phyloP scores from a whole-genome alignment of 64 coral and sea anemone genomes.

The Astreopora myriophthalma region DNA sequence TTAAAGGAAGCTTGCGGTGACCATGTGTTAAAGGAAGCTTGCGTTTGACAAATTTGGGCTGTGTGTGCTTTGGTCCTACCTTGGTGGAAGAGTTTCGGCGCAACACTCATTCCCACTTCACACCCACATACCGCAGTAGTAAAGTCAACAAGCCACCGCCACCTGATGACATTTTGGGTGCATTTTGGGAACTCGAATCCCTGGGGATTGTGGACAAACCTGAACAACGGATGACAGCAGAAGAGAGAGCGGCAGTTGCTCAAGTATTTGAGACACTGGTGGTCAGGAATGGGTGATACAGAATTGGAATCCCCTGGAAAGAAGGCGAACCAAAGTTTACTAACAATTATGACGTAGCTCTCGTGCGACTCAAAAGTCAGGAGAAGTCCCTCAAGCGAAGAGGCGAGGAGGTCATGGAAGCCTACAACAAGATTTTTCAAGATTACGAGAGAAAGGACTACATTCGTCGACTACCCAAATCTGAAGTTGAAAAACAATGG shows the following conservation, averaged over 20 bases:
- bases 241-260: background rate
- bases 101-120: slow-evolving; percentile 38
- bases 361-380: slow-evolving; percentile 1
- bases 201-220: slow-evolving; percentile 33
- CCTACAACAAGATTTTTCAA: slow-evolving; percentile 56
- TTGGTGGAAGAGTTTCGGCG: slow-evolving; percentile 14
- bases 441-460: slow-evolving; percentile 35
- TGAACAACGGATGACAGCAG: background rate
- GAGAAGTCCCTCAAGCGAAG: background rate
- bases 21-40: slow-evolving; percentile 17
- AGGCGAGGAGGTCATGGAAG: slow-evolving; percentile 22
- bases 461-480: background rate
- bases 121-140: background rate
- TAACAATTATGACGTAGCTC: slow-evolving; percentile 52
- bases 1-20: slow-evolving; percentile 19
- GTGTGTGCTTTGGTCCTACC: slow-evolving; percentile 51
- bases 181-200: slow-evolving; percentile 45
- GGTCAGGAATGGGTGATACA: slow-evolving; percentile 14
- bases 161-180: slow-evolving; percentile 1
- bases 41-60: slow-evolving; percentile 1
- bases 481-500: background rate
- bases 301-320: slow-evolving; percentile 57
- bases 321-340: slow-evolving; percentile 53
- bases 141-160: background rate
- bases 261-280: background rate